Base-by-base conservation (phyloP, 1,140 invertebrate species). In the Meteorus sp. region DNA sequence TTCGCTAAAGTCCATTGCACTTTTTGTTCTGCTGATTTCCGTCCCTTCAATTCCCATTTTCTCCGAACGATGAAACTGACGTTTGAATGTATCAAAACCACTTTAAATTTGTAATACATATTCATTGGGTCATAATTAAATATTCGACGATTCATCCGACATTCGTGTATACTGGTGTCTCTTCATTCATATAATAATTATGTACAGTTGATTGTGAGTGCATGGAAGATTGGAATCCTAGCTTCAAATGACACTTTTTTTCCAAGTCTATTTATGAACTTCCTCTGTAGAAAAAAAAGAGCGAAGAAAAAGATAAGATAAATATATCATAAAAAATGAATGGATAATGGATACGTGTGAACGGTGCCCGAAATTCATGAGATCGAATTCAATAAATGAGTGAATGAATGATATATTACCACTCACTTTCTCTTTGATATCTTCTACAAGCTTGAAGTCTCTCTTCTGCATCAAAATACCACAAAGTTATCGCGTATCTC, bases 401-500 rank as follows among this genome's bases (percentile, higher is more conserved):
- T 9, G 4, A 4, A 29, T 29, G 27, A 5, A 4, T 9, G 9
- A 5, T 29, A 9, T 33, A 33, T 33, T 39, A n/a, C 35, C 8
- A 15, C 80, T 75, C 76, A 83, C 82, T 76, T 78, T 83, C 82
- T 71, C 81, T 82, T 76, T 86, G 83, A 66, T 83, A 87, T 70
- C 85, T 81, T 64, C 82, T 75, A 51, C 86, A 83, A 29, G 92
- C 92, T 68, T 88, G 84, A 70, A 88, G 88, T 67, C 92, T 85
- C 78, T 96, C 93, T 59, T 87, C 85, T 0, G 89, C 86, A 78
- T 97, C 94, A 75, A 95, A 95, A 76, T 97, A 97, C 95, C 95
- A 98, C 35, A 97, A 82, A 11, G 95, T 98, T 37, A 98, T 95
- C 5, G 95, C 94, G 77, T 96, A 97, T 79, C 93, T 90, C 15